Evolutionary conservation across 2,888 invertebrate species (phyloP).

Genomic region (Phymatocera aterrima): DNA sequence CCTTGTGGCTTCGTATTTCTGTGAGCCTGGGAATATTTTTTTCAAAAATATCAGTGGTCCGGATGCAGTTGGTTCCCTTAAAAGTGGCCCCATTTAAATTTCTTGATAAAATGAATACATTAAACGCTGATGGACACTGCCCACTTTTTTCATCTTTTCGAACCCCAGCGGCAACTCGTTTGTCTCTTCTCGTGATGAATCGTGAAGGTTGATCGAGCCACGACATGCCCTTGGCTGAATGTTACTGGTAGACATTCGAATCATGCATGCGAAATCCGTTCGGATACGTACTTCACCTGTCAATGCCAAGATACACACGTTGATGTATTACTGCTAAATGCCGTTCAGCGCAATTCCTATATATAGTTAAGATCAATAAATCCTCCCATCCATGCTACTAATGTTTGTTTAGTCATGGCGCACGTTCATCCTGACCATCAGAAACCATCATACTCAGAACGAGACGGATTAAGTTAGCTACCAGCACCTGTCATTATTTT

Average conservation of each 20-base stretch:
- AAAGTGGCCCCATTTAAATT: conserved; percentile 11
- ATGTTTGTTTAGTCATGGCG: conserved; percentile 3
- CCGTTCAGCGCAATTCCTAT: conserved; percentile 19
- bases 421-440: not conserved
- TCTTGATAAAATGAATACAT: conserved; percentile 29
- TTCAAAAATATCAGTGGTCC: not conserved
- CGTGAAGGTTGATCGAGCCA: conserved; percentile 21
- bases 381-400: not conserved
- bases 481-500: not conserved
- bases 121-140: conserved; percentile 15
- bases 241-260: conserved; percentile 25
- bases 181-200: conserved; percentile 41
- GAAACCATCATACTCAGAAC: not conserved
- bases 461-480: not conserved
- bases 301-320: conserved; percentile 19
- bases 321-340: conserved; percentile 37
- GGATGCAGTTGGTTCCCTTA: not conserved
- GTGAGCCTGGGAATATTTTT: not conserved
- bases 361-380: conserved; percentile 21
- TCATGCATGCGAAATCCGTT: conserved; percentile 37
- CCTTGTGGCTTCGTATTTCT: not conserved
- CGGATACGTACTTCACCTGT: conserved; percentile 23
- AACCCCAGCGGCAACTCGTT: conserved; percentile 28
- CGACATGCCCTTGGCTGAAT: conserved; percentile 31
- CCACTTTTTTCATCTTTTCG: not conserved